Base-by-base conservation (phyloP, 1,140 invertebrate genomes). In the Campoletis sonorensis region DNA sequence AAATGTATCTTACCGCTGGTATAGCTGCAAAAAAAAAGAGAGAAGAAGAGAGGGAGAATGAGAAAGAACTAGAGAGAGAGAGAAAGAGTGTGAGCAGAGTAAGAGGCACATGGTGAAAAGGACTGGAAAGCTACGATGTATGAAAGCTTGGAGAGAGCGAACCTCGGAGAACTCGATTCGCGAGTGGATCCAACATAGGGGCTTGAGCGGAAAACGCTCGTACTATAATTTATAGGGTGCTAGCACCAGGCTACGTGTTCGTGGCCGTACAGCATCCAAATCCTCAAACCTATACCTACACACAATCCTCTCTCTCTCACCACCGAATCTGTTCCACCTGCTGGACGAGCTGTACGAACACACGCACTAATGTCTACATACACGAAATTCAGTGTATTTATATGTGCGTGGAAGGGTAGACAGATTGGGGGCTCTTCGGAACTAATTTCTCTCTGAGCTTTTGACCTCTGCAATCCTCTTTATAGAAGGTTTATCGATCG, bases 1-100 rank as follows among this genome's bases (percentile, higher is more conserved):
- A 87, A 89, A 89, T 89, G 87, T 84, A 88, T 86, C 83, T 78
- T 37, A 61, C 51, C 79, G 72, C 67, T 64, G 80, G 81, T 83
- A 67, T 30, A 45, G 58, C 26, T 71, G 18, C 15, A 40, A 30
- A 30, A 67, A n/a, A 49, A 45, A 45, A 27, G 37, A 68, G 37
- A 18, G 16, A 27, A 40, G 73, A 18, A 27, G 37, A 33, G 16
- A 45, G 40, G 13, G 40, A 45, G 40, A 45, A 45, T 45, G 51
- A 26, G 26, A 72, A 54, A 58, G 21, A 58, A 58, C 18, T 58
- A 21, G 16, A 58, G 54, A 58, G 18, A 58, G 40, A 45, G 40
- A 10, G 40, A 21, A 13, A 58, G 54, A 58, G 18, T 21, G 40
- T 10, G 40, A 10, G 40, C 40, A 45, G 40, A 45, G 40, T 45